phyloP scores from a whole-genome alignment of 1,140 invertebrate genomes.

The Druon quercuslanigerum region DNA sequence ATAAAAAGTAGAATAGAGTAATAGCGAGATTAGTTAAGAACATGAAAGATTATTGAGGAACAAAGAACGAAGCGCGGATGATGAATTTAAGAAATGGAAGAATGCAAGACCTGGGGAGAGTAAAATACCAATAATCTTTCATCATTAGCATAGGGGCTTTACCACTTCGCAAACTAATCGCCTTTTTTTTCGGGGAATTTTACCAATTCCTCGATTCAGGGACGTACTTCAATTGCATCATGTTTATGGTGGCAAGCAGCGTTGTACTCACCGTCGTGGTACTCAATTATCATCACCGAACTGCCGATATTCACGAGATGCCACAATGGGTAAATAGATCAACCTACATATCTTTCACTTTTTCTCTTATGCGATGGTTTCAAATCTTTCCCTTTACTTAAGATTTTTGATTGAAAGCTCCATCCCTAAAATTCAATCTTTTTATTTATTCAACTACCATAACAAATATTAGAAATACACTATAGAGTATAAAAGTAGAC shows the following conservation, averaged over 20 bases:
- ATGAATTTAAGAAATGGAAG: not conserved
- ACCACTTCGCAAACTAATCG: conserved; percentile 68
- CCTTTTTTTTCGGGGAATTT: conserved; percentile 63
- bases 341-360: not conserved
- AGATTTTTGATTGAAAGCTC: too few relatives aligned
- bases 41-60: conserved; percentile 19
- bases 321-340: conserved; percentile 89
- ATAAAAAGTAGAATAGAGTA: conserved; percentile 31
- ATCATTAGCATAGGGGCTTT: conserved; percentile 6
- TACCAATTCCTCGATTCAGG: conserved; percentile 80
- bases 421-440: too few relatives aligned
- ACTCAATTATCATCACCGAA: conserved; percentile 98
- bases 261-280: conserved; percentile 98
- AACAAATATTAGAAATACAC: too few relatives aligned
- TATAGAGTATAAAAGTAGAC: too few relatives aligned
- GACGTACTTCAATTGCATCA: conserved; percentile 99
- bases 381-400: too few relatives aligned
- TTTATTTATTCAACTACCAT: too few relatives aligned
- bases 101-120: not conserved
- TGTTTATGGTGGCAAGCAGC: conserved; percentile 99
- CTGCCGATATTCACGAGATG: conserved; percentile 97
- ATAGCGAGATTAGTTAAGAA: conserved; percentile 20
- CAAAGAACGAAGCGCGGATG: not conserved
- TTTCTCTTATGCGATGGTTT: too few relatives aligned
- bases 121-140: conserved; percentile 12